Percentiles rank a stretch among this genome's conserved stretches.
Evolutionary conservation across 2,797 vertebrate genomes (phyloP).

Genomic region (Gobionotothen gibberifrons): DNA sequence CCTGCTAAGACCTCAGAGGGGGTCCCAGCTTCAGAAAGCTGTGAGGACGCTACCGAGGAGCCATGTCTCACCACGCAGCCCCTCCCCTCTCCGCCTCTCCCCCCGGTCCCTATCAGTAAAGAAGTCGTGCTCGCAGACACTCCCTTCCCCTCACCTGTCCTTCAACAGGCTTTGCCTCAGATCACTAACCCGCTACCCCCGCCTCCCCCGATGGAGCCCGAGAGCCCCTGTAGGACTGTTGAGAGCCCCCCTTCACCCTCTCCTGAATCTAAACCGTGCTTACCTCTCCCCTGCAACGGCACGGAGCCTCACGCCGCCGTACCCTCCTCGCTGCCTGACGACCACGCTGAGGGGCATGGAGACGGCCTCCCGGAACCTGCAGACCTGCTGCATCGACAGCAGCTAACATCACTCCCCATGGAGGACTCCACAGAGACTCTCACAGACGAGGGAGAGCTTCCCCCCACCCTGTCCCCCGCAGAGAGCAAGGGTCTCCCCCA

Average conservation of each 20-base stretch:
- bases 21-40: constrained; percentile 34
- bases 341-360: constrained; percentile 26
- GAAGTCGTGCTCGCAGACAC: constrained; percentile 42
- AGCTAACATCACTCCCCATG: constrained; percentile 61
- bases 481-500: constrained; percentile 23
- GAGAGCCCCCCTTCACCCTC: constrained; percentile 54
- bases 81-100: constrained; percentile 77
- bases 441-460: constrained; percentile 72
- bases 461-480: constrained; percentile 14
- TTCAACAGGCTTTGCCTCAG: constrained; percentile 71
- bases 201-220: constrained; percentile 41
- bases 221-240: constrained; percentile 68
- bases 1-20: constrained; percentile 50
- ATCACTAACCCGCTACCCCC: constrained; percentile 59
- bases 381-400: constrained; percentile 64
- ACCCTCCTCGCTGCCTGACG: constrained; percentile 34
- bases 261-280: constrained; percentile 64
- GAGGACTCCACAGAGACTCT: constrained; percentile 85
- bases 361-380: constrained; percentile 33
- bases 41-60: constrained; percentile 59
- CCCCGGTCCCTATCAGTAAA: constrained; percentile 55
- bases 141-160: constrained; percentile 58
- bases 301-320: constrained; percentile 36
- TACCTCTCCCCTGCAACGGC: constrained; percentile 69
- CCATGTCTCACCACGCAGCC: constrained; percentile 85